Evolutionary conservation across 2,113 vertebrate species (phyloP).

Genomic region (Plectropomus leopardus): DNA sequence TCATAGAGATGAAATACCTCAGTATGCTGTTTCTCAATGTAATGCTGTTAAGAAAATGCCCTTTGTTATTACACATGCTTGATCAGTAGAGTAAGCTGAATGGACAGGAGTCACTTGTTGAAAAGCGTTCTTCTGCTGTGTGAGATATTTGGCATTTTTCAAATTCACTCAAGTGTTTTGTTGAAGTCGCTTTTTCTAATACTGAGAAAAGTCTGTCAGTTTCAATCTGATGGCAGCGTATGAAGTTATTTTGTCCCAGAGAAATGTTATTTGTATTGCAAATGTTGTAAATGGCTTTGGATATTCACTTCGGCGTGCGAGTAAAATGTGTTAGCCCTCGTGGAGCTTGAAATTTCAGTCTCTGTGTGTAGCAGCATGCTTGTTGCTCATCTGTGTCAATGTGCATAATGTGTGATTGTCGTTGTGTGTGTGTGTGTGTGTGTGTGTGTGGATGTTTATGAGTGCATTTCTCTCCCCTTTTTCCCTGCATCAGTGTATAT

Average conservation of each 20-base stretch:
- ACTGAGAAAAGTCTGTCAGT: conserved; percentile 37
- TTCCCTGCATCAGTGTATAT: conserved; percentile 33
- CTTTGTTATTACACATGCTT: conserved; percentile 23
- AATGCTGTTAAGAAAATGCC: conserved; percentile 14
- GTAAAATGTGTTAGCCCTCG: conserved; percentile 52
- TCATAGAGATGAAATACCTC: conserved; percentile 42
- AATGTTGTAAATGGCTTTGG: conserved; percentile 37
- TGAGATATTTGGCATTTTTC: conserved; percentile 33
- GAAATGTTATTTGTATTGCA: conserved; percentile 51
- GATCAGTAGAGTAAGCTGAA: conserved; percentile 23
- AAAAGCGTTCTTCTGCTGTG: neutral
- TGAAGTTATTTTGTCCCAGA: conserved; percentile 42
- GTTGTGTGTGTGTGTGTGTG: conserved; percentile 14
- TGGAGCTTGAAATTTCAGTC: conserved; percentile 40
- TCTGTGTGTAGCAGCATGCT: conserved; percentile 51
- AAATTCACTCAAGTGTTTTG: conserved; percentile 23
- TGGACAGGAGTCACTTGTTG: conserved; percentile 26
- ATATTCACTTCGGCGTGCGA: conserved; percentile 45
- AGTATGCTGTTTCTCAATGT: conserved; percentile 12
- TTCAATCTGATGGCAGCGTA: conserved; percentile 21
- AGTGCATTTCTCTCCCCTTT: conserved; percentile 36
- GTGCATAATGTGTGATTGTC: conserved; percentile 59
- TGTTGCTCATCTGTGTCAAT: conserved; percentile 72
- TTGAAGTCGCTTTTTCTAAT: conserved; percentile 34
- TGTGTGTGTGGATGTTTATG: conserved; percentile 32